Conservation (phyloP, 1,140 invertebrate species). For the Anastatus disparis region DNA sequence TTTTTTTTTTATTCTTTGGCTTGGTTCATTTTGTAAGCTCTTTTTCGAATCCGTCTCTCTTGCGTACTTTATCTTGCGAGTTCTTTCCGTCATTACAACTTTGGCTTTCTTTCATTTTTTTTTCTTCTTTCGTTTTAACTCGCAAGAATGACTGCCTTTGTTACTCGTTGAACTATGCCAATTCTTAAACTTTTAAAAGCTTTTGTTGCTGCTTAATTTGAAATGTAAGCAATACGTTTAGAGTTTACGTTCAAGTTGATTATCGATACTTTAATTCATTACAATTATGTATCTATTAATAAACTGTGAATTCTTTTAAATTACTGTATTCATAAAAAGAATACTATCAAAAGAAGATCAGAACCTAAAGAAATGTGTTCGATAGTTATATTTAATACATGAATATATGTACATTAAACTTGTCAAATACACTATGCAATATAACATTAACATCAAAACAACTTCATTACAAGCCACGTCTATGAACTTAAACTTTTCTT, state of each 20-base stretch:
- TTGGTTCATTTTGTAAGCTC: neutral
- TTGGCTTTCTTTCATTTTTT: neutral
- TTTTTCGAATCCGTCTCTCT: neutral
- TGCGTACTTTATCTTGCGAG: conserved; percentile 13
- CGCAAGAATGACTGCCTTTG: neutral
- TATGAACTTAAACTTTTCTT: too few species aligned
- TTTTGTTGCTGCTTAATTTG: neutral
- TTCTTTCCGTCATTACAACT: neutral
- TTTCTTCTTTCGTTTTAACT: neutral
- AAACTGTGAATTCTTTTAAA: too few species aligned
- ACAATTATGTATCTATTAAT: too few species aligned
- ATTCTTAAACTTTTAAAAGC: neutral
- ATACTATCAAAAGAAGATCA: too few species aligned
- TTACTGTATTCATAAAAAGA: too few species aligned
- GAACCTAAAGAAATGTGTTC: too few species aligned
- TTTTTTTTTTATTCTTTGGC: neutral
- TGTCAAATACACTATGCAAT: too few species aligned
- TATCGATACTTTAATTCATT: neutral
- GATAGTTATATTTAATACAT: too few species aligned
- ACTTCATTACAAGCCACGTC: too few species aligned
- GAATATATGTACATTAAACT: too few species aligned
- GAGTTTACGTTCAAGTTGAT: neutral
- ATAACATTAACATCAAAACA: too few species aligned
- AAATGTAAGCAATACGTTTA: neutral
- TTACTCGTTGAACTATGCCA: neutral